Percentiles rank a stretch among this genome's conserved stretches.
Conservation (phyloP, 2,113 vertebrate species). For the Sphaerodactylus townsendi region DNA sequence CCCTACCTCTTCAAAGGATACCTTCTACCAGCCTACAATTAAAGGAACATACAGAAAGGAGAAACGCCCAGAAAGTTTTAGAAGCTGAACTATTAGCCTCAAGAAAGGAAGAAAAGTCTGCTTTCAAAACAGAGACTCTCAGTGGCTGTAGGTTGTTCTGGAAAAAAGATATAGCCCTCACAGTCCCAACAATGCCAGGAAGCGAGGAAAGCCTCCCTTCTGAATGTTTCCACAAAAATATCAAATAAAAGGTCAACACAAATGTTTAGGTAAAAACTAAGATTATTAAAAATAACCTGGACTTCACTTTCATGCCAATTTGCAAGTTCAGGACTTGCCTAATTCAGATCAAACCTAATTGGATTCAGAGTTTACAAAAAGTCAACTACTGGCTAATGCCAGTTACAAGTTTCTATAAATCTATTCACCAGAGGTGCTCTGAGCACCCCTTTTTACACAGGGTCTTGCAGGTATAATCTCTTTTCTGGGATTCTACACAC, state of each 20-base stretch:
- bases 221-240: neutral
- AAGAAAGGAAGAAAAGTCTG: constrained; percentile 38
- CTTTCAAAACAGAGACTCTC: constrained; percentile 64
- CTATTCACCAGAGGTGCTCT: neutral
- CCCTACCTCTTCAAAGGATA: no score
- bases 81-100: constrained; percentile 17
- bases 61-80: no score
- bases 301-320: neutral
- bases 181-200: neutral
- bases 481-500: no score
- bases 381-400: neutral
- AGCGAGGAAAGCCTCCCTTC: constrained; percentile 27
- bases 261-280: no score
- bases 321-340: neutral
- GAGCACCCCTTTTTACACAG: neutral
- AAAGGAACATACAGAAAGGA: no score
- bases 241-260: no score
- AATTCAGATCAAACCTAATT: neutral
- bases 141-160: constrained; percentile 42
- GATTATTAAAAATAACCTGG: neutral
- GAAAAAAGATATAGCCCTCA: constrained; percentile 49
- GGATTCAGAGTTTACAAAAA: neutral
- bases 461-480: neutral
- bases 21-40: no score
- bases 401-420: neutral